Evolutionary conservation across 2,888 invertebrate genomes (phyloP).

Genomic region (Eristalis pertinax): DNA sequence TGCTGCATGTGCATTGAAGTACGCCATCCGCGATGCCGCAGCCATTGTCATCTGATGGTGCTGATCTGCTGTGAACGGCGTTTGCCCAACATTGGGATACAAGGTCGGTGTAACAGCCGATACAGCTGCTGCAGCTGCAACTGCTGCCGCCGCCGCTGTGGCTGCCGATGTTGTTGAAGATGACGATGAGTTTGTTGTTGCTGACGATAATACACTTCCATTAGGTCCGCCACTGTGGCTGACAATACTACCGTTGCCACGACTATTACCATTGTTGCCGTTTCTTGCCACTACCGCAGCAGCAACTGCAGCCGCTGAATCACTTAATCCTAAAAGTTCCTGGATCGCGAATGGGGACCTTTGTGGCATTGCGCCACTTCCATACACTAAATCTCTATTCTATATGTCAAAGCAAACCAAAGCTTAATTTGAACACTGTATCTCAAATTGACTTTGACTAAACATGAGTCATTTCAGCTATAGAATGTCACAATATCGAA

Average conservation of each 20-base stretch:
- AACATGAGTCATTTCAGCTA: not conserved
- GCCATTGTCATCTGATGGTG: constrained; percentile 81
- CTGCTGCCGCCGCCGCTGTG: constrained; percentile 72
- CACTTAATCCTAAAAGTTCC: constrained; percentile 80
- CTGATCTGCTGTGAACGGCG: constrained; percentile 75
- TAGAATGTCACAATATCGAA: not conserved
- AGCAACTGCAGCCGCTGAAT: constrained; percentile 73
- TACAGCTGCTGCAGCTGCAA: constrained; percentile 68
- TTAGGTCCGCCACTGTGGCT: constrained; percentile 42
- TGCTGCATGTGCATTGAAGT: constrained; percentile 95
- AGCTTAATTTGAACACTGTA: not conserved
- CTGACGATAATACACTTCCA: constrained; percentile 44
- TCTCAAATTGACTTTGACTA: not conserved
- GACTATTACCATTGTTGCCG: constrained; percentile 42
- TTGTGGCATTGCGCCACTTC: constrained; percentile 78
- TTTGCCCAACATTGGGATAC: constrained; percentile 74
- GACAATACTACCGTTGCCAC: constrained; percentile 38
- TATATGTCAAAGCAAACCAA: not conserved
- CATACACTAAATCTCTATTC: constrained; percentile 3
- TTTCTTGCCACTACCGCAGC: constrained; percentile 75
- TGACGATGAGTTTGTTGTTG: constrained; percentile 56
- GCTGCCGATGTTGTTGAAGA: constrained; percentile 58
- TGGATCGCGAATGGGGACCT: constrained; percentile 82
- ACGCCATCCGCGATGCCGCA: constrained; percentile 90
- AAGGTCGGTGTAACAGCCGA: constrained; percentile 73